phyloP scores from a whole-genome alignment of 2,113 vertebrate genomes.

The Ploceus nigricollis region DNA sequence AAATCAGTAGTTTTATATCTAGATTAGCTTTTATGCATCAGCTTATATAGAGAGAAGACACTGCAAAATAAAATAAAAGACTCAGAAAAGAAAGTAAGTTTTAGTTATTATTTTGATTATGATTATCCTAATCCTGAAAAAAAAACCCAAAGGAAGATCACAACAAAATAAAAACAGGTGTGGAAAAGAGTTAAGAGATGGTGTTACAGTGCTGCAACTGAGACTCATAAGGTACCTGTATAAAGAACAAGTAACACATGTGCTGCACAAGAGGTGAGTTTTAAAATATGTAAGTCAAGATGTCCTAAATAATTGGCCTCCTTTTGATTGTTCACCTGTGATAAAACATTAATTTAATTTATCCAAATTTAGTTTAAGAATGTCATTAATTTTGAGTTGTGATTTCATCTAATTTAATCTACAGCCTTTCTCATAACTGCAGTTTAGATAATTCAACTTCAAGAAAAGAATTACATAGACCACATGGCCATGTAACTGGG shows the following conservation, averaged over 20 bases:
- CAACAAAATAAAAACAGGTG: conserved; percentile 13
- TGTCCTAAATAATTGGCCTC: background rate
- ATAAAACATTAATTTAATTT: background rate
- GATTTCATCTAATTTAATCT: background rate
- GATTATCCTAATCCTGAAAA: conserved; percentile 13
- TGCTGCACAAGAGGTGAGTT: background rate
- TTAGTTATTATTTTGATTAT: conserved; percentile 54
- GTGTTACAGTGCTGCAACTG: conserved; percentile 37
- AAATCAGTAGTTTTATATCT: background rate
- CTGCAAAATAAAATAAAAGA: background rate
- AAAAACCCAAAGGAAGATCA: background rate
- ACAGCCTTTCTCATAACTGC: background rate
- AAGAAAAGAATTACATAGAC: background rate
- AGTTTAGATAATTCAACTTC: background rate
- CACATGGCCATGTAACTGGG: background rate
- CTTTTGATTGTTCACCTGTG: background rate
- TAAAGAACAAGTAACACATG: background rate
- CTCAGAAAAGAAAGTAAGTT: conserved; percentile 37
- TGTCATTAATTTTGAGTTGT: conserved; percentile 1
- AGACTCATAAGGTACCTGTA: background rate
- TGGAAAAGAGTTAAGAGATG: conserved; percentile 27
- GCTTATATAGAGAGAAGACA: background rate
- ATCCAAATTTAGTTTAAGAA: conserved; percentile 10
- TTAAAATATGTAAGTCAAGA: conserved; percentile 25
- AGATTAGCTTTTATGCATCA: background rate